A percentile compares a stretch with the other conserved stretches of the same genome.
These are phyloP conservation scores for Eilema caniola DNA, from an alignment of 2,888 invertebrate species.

Conservation along the genomic window DNA sequence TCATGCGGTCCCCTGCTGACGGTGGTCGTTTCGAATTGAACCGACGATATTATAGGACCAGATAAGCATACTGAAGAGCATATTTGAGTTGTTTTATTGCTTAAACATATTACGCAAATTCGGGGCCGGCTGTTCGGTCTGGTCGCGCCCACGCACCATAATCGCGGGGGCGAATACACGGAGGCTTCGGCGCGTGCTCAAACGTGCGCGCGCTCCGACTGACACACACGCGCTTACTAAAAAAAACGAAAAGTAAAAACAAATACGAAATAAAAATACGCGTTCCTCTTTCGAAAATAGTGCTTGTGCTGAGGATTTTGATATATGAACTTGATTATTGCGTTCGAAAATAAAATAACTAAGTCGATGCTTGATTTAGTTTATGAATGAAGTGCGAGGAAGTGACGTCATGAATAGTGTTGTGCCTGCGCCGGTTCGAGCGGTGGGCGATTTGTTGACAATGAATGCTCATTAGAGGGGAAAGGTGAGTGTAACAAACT, in stretches of 20 bases:
- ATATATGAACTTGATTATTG: slow-evolving; percentile 59
- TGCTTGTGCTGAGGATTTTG: slow-evolving; percentile 43
- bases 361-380: slow-evolving; percentile 69
- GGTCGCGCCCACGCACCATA: slow-evolving; percentile 78
- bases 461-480: slow-evolving; percentile 82
- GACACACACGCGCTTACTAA: slow-evolving; percentile 76
- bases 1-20: slow-evolving; percentile 79
- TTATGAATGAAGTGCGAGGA: slow-evolving; percentile 83
- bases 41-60: slow-evolving; percentile 35
- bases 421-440: slow-evolving; percentile 77
- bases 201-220: slow-evolving; percentile 79
- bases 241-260: slow-evolving; percentile 54
- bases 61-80: slow-evolving; percentile 38
- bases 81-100: slow-evolving; percentile 67
- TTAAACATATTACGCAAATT: slow-evolving; percentile 84
- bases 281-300: slow-evolving; percentile 44
- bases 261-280: slow-evolving; percentile 48
- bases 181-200: slow-evolving; percentile 83
- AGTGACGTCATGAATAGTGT: slow-evolving; percentile 86
- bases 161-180: slow-evolving; percentile 81
- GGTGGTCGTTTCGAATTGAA: slow-evolving; percentile 68
- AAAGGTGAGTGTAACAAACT: slow-evolving; percentile 78
- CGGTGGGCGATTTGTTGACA: slow-evolving; percentile 74
- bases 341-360: slow-evolving; percentile 53
- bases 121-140: slow-evolving; percentile 70